Conservation (phyloP, 2,797 vertebrate genomes). For the Sebastiscus albofasciatus region DNA sequence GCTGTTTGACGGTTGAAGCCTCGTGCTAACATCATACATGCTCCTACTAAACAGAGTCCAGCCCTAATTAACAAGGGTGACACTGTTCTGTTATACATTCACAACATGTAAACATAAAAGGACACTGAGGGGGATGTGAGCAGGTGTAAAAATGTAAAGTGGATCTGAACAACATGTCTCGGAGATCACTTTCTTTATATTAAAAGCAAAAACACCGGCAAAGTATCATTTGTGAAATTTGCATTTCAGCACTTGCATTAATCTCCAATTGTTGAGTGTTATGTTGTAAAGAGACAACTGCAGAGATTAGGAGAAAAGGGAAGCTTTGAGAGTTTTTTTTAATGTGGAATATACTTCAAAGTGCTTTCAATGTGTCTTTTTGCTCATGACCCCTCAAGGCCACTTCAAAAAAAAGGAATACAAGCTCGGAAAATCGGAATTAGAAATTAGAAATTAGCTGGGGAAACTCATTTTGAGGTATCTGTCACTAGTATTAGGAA, state of each 20-base stretch:
- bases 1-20: slow-evolving; percentile 32
- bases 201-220: neutral
- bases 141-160: neutral
- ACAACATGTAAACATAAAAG: slow-evolving; percentile 44
- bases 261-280: neutral
- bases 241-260: no score
- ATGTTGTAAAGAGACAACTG: neutral
- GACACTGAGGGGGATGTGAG: neutral
- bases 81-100: slow-evolving; percentile 48
- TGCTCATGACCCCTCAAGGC: no score
- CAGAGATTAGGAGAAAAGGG: neutral
- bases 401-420: no score
- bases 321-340: neutral
- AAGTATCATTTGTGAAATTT: neutral
- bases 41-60: slow-evolving; percentile 38
- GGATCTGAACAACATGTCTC: neutral
- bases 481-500: no score
- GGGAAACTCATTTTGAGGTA: no score
- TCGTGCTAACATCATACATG: slow-evolving; percentile 54
- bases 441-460: no score
- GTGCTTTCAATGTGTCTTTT: neutral
- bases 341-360: neutral
- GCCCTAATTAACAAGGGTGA: slow-evolving; percentile 36
- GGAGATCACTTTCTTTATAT: neutral
- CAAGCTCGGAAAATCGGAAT: no score